Conservation (phyloP, 2,888 invertebrate genomes). For the Elmis aenea region DNA sequence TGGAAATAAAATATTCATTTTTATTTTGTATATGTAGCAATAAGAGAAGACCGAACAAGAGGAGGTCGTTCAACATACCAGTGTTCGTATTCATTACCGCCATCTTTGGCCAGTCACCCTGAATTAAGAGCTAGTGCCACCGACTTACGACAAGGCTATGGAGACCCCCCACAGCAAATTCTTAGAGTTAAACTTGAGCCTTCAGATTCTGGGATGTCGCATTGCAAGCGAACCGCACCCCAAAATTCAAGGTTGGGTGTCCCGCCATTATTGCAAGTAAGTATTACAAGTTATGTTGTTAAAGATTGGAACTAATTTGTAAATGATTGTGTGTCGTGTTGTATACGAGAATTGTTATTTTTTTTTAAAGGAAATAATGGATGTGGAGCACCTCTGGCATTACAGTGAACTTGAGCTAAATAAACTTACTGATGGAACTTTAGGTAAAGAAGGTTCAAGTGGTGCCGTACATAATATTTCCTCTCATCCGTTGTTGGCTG, state of each 20-base stretch:
- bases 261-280: constrained; percentile 66
- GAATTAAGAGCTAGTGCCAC: constrained; percentile 45
- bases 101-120: constrained; percentile 50
- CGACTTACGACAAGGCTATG: constrained; percentile 42
- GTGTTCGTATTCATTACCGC: constrained; percentile 85
- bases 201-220: constrained; percentile 43
- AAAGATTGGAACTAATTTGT: too few relatives aligned
- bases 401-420: constrained; percentile 80
- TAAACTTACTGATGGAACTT: constrained; percentile 52
- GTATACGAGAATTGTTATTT: too few relatives aligned
- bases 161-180: constrained; percentile 31
- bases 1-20: not conserved
- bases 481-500: constrained; percentile 54
- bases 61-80: constrained; percentile 96
- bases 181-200: constrained; percentile 52
- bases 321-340: too few relatives aligned
- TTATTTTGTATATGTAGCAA: constrained; percentile 55
- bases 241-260: constrained; percentile 42
- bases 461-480: constrained; percentile 44
- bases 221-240: constrained; percentile 26
- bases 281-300: too few relatives aligned
- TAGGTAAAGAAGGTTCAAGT: constrained; percentile 41
- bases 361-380: constrained; percentile 81
- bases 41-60: constrained; percentile 88
- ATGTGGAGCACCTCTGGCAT: constrained; percentile 93